Evolutionary conservation across 1,140 invertebrate species (phyloP).

Genomic region (Aphelinus atriplicis): DNA sequence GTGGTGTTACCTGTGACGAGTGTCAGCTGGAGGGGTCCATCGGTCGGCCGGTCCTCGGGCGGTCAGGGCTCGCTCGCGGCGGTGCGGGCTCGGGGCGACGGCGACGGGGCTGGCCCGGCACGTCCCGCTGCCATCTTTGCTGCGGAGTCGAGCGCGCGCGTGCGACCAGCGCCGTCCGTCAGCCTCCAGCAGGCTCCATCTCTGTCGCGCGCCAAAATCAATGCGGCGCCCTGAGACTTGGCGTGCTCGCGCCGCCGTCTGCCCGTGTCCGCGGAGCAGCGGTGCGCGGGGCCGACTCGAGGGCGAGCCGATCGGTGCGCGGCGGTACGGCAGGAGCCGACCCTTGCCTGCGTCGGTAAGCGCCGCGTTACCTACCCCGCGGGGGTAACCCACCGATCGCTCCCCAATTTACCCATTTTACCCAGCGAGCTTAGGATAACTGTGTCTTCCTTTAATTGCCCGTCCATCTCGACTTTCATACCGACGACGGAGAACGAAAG

Average conservation of each 20-base stretch:
- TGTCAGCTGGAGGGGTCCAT: constrained; percentile 45
- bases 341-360: not conserved
- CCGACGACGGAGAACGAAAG: too few species aligned
- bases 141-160: constrained; percentile 35
- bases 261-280: constrained; percentile 44
- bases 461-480: too few species aligned
- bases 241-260: constrained; percentile 35
- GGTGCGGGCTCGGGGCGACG: constrained; percentile 36
- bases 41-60: not conserved
- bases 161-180: too few species aligned
- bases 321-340: constrained; percentile 7
- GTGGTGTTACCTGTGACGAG: constrained; percentile 31
- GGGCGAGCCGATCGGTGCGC: not conserved
- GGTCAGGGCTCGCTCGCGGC: constrained; percentile 19
- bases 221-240: constrained; percentile 39
- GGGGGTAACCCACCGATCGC: too few species aligned
- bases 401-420: too few species aligned
- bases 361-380: too few species aligned
- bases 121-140: constrained; percentile 53
- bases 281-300: not conserved
- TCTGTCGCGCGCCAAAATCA: constrained; percentile 53
- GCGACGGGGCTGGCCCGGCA: constrained; percentile 23
- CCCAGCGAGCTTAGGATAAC: too few species aligned
- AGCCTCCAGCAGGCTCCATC: not conserved
- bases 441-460: too few species aligned